Conservation (phyloP, 2,888 invertebrate genomes). For the Scaptomyza polygonia region DNA sequence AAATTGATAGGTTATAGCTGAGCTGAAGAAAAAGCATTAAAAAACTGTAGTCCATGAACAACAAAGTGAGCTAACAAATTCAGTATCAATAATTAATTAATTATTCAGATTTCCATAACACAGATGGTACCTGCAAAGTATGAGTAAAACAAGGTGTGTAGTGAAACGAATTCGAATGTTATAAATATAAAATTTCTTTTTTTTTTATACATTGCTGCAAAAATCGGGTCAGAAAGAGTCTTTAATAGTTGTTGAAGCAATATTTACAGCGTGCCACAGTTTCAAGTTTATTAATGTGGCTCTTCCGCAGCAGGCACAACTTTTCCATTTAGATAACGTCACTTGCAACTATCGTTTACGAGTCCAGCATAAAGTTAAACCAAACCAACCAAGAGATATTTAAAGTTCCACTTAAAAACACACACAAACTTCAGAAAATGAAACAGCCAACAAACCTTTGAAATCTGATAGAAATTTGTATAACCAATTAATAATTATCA, state of each 20-base stretch:
- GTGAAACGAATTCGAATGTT: background rate
- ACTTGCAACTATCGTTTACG: background rate
- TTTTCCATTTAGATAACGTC: conserved; percentile 1
- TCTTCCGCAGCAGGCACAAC: background rate
- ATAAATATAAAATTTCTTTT: background rate
- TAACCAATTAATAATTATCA: conserved; percentile 17
- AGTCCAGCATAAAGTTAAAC: background rate
- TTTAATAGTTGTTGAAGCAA: background rate
- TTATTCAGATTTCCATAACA: background rate
- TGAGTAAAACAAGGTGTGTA: too few relatives aligned
- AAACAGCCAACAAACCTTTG: too few relatives aligned
- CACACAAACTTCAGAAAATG: too few relatives aligned
- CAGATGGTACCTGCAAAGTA: background rate
- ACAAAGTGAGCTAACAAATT: too few relatives aligned
- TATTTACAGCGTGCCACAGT: background rate
- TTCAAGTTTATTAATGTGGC: background rate
- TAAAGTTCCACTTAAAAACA: too few relatives aligned
- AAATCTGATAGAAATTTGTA: too few relatives aligned
- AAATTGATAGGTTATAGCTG: conserved; percentile 20
- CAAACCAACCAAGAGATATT: background rate
- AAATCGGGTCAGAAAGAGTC: background rate
- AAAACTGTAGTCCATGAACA: conserved; percentile 20
- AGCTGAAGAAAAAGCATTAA: conserved; percentile 25
- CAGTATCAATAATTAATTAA: background rate
- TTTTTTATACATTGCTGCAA: too few relatives aligned